Conservation (phyloP, 1,140 invertebrate species). For the Trichonephila clavata region DNA sequence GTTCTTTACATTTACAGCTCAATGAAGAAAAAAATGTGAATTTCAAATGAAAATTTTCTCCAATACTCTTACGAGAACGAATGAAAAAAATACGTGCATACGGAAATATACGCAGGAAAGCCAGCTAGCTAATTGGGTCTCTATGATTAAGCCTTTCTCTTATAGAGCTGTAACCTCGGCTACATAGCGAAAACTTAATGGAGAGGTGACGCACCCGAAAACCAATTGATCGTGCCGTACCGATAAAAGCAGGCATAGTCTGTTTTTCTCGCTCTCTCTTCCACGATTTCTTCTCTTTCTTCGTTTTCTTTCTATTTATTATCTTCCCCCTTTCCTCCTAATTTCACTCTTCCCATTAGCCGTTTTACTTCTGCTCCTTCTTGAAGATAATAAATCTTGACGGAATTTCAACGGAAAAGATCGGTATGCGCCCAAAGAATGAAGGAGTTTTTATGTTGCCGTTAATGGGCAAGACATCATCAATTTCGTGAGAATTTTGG, state of each 20-base stretch:
- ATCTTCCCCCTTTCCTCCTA: conserved; percentile 25
- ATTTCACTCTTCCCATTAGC: conserved; percentile 30
- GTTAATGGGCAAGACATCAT: conserved; percentile 34
- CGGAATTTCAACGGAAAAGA: conserved; percentile 52
- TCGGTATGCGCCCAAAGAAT: neutral
- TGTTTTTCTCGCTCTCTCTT: no score
- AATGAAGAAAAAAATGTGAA: neutral
- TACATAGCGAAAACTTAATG: neutral
- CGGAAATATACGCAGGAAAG: neutral
- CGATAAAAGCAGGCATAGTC: conserved; percentile 1
- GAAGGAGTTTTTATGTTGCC: conserved; percentile 31
- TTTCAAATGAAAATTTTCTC: conserved; percentile 21
- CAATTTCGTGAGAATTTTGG: conserved; percentile 18
- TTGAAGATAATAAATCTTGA: conserved; percentile 55
- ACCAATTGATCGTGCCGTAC: conserved; percentile 7
- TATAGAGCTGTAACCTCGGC: neutral
- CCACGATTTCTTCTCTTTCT: neutral
- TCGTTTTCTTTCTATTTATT: conserved; percentile 27
- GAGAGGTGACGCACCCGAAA: conserved; percentile 11
- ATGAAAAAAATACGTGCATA: neutral
- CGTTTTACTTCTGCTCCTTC: conserved; percentile 38
- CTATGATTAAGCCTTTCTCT: conserved; percentile 4
- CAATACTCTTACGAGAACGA: neutral
- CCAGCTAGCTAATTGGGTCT: neutral
- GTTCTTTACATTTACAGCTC: neutral